Percentiles rank a stretch among this genome's conserved stretches.
phyloP scores from a whole-genome alignment of 2,113 vertebrate genomes.

The Lipophrys pholis region DNA sequence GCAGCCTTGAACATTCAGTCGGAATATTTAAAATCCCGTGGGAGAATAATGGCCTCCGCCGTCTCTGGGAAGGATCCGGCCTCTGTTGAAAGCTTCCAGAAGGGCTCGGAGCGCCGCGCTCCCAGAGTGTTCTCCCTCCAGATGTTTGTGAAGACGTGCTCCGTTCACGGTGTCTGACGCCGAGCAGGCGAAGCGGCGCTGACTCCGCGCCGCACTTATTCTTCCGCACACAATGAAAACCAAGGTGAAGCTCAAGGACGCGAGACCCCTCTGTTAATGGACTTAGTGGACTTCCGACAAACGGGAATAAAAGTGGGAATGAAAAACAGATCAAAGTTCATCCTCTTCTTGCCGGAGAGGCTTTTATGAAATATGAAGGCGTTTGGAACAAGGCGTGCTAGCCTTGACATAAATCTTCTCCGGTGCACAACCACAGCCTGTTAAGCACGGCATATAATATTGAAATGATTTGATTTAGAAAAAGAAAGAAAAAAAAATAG shows the following conservation, averaged over 20 bases:
- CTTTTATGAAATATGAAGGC: constrained; percentile 61
- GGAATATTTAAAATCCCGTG: neutral
- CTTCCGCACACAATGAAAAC: constrained; percentile 22
- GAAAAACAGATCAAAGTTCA: constrained; percentile 53
- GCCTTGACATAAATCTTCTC: constrained; percentile 53
- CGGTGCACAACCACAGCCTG: constrained; percentile 29
- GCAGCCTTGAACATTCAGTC: neutral
- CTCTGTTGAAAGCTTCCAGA: neutral
- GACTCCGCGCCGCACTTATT: constrained; percentile 16
- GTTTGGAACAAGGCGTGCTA: constrained; percentile 48
- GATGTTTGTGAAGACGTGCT: constrained; percentile 21
- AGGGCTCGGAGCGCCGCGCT: neutral
- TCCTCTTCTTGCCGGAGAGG: constrained; percentile 44
- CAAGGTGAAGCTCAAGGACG: constrained; percentile 34
- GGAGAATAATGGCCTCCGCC: neutral
- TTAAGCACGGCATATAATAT: constrained; percentile 55
- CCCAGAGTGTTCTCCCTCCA: neutral
- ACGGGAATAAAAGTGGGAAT: constrained; percentile 42
- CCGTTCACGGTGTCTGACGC: neutral
- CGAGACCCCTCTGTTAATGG: constrained; percentile 19
- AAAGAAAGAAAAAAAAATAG: constrained; percentile 20
- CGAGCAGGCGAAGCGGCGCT: neutral
- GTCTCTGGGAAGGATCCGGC: neutral
- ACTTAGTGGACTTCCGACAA: constrained; percentile 45
- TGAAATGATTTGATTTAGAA: constrained; percentile 31